phyloP scores from a whole-genome alignment of 2,113 vertebrate genomes.

The Pimephales promelas region DNA sequence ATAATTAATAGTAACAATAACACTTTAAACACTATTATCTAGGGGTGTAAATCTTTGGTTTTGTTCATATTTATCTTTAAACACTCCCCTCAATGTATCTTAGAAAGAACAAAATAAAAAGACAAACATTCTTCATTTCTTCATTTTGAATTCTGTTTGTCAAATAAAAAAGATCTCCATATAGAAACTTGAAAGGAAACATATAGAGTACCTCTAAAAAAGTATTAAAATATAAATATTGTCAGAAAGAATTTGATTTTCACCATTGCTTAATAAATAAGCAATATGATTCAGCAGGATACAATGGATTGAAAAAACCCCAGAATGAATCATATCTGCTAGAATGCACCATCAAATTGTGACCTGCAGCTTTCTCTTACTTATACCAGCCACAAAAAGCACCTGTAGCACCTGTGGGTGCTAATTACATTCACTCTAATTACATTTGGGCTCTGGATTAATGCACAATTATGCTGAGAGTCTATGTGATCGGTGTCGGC shows the following conservation, averaged over 20 bases:
- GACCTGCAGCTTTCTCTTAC: neutral
- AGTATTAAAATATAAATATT: neutral
- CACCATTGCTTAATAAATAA: neutral
- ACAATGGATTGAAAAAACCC: neutral
- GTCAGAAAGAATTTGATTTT: no score
- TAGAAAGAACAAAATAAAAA: neutral
- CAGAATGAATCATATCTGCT: neutral
- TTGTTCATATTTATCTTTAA: neutral
- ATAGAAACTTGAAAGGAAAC: neutral
- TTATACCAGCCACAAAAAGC: slow-evolving; percentile 8
- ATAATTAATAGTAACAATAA: neutral
- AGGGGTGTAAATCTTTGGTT: neutral
- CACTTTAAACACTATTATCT: neutral
- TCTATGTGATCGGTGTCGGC: slow-evolving; percentile 60
- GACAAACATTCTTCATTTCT: neutral
- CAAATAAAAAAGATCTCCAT: neutral
- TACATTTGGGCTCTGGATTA: slow-evolving; percentile 53
- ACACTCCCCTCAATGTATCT: neutral
- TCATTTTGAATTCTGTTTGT: no score
- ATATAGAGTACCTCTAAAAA: no score
- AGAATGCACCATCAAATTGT: neutral
- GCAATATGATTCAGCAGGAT: neutral
- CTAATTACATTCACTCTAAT: slow-evolving; percentile 65
- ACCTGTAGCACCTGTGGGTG: slow-evolving; percentile 58
- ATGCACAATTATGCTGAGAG: slow-evolving; percentile 71